Evolutionary conservation across 2,113 vertebrate genomes (phyloP), one percentile per base, ranked within the genome.

Genomic region (Pomatostomus ruficeps): DNA sequence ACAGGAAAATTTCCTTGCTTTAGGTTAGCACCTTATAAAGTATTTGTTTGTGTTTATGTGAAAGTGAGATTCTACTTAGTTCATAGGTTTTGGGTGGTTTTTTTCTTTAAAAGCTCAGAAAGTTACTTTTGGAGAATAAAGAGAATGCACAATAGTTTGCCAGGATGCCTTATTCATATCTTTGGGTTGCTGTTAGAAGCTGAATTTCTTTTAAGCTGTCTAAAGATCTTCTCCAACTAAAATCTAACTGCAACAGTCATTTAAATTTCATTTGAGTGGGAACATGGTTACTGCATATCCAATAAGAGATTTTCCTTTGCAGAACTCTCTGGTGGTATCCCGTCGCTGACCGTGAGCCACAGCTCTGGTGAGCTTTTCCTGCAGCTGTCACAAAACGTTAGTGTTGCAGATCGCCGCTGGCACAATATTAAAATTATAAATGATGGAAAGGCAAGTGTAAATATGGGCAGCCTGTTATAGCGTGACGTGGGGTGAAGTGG

Each of bases 351-450:
- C 0, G 40, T 99, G n/a, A 98, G 97, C 70, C 98, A 98, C 54
- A 98, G 98, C 63, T 99, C 98, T 15, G 98, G 98, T 72, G 97
- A 98, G 2, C 95, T 99, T 81, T 98, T 98, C 36, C 97, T 99
- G 85, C 98, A 98, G 96, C 97, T 99, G 25, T 97, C 97, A 5
- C 76, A 58, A 3, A 95, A 93, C 74, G 91, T 98, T 92, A 96
- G 98, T 33, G 96, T 98, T 79, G 98, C 97, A 28, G 98, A 99
- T 97, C 98, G 97, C 2, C 98, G 95, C 76, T 99, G 99, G 99
- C 99, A 99, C 94, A 98, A 97, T 22, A 97, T 99, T 23, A 98
- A 98, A 91, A 97, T 99, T 93, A 92, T 97, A 94, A 98, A 94
- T 49, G 97, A 99, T 19, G 98, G 98, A 88, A 98, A 99, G 98